Evolutionary conservation across 2,888 invertebrate genomes (phyloP).

Genomic region (Ernsta delagoae): DNA sequence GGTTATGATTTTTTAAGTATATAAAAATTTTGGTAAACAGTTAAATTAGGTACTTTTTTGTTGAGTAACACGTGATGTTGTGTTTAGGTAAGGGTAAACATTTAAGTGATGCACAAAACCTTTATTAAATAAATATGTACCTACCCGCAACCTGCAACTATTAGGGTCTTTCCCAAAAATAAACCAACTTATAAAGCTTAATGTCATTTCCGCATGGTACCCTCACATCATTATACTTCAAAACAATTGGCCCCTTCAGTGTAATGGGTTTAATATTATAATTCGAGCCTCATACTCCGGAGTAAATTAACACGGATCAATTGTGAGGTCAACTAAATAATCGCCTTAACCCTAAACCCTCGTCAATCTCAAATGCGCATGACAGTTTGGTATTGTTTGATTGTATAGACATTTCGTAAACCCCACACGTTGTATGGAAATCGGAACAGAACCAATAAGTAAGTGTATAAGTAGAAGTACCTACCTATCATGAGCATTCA

Average conservation of each 20-base stretch:
- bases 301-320: slow-evolving; percentile 27
- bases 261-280: slow-evolving; percentile 15
- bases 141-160: too few relatives aligned
- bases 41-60: too few relatives aligned
- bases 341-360: slow-evolving; percentile 24
- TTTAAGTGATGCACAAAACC: too few relatives aligned
- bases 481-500: too few relatives aligned
- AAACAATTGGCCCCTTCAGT: slow-evolving; percentile 1
- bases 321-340: slow-evolving; percentile 27
- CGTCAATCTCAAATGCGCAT: slow-evolving; percentile 21
- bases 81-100: too few relatives aligned
- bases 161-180: too few relatives aligned
- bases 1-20: too few relatives aligned
- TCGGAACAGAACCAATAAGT: not conserved
- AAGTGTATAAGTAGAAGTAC: not conserved
- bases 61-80: too few relatives aligned
- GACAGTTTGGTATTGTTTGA: slow-evolving; percentile 26
- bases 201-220: too few relatives aligned
- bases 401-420: slow-evolving; percentile 13
- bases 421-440: not conserved
- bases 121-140: too few relatives aligned
- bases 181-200: too few relatives aligned
- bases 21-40: too few relatives aligned
- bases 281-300: slow-evolving; percentile 4
- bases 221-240: not conserved